phyloP scores from a whole-genome alignment of 2,113 vertebrate species.

The Anolis sagrei region DNA sequence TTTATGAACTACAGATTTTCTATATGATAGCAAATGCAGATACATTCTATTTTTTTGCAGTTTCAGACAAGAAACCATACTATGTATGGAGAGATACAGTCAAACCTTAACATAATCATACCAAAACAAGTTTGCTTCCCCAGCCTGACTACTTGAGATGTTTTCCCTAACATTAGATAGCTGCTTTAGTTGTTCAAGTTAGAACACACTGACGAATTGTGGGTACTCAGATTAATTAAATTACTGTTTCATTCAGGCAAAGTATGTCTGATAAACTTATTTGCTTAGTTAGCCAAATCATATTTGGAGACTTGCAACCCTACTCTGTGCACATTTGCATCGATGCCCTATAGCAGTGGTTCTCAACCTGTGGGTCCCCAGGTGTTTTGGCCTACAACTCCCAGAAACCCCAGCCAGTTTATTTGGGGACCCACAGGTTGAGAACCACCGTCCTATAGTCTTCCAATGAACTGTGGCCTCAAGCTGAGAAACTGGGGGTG shows the following conservation, averaged over 20 bases:
- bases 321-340: not conserved
- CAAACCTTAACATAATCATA: not conserved
- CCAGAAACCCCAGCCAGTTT: too few species aligned
- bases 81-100: not conserved
- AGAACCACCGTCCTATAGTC: too few species aligned
- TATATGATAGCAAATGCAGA: not conserved
- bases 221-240: not conserved
- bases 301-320: not conserved
- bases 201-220: not conserved
- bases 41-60: not conserved
- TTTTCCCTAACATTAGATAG: not conserved
- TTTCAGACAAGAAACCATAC: not conserved
- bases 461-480: not conserved
- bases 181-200: not conserved
- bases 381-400: too few species aligned
- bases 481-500: not conserved
- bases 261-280: not conserved
- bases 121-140: not conserved
- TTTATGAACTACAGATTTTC: not conserved
- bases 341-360: too few species aligned
- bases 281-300: not conserved
- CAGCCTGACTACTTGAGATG: not conserved
- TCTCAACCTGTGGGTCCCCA: too few species aligned
- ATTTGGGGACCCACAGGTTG: too few species aligned
- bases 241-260: too few species aligned